Evolutionary conservation across 2,797 vertebrate species (phyloP).

Genomic region (Ptychobarbus kaznakovi): DNA sequence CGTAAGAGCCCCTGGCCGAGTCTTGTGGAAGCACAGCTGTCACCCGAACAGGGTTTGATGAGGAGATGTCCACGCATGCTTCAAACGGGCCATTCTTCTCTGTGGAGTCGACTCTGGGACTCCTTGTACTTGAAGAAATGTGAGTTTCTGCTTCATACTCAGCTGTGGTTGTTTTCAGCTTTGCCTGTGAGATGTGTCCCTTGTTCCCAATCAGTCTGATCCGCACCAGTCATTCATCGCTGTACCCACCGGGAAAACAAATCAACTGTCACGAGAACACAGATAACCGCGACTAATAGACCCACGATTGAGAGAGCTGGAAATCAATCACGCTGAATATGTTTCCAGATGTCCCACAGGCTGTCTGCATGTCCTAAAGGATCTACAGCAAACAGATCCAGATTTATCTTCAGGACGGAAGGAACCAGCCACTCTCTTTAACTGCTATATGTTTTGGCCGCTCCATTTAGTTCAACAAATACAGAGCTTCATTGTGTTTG

Average conservation of each 20-base stretch:
- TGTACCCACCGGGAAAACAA: background rate
- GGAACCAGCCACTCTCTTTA: background rate
- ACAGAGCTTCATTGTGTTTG: background rate
- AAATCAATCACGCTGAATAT: conserved; percentile 14
- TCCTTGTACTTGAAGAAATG: background rate
- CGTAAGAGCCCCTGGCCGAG: too few species aligned
- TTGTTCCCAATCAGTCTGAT: background rate
- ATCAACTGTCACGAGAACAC: background rate
- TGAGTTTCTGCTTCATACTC: background rate
- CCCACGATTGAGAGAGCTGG: background rate
- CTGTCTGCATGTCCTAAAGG: conserved; percentile 1
- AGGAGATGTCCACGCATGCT: background rate
- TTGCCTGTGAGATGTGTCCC: background rate
- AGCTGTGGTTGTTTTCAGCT: background rate
- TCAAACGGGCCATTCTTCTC: background rate
- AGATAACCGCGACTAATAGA: background rate
- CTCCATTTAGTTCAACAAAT: background rate
- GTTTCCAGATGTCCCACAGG: conserved; percentile 23
- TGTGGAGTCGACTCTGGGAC: background rate
- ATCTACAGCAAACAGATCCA: background rate
- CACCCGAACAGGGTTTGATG: background rate
- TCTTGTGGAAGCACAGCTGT: background rate
- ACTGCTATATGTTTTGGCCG: background rate
- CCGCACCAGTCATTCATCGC: background rate
- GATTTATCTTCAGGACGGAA: background rate